Conservation (phyloP, 2,888 invertebrate species). For the Xanthia icteritia region DNA sequence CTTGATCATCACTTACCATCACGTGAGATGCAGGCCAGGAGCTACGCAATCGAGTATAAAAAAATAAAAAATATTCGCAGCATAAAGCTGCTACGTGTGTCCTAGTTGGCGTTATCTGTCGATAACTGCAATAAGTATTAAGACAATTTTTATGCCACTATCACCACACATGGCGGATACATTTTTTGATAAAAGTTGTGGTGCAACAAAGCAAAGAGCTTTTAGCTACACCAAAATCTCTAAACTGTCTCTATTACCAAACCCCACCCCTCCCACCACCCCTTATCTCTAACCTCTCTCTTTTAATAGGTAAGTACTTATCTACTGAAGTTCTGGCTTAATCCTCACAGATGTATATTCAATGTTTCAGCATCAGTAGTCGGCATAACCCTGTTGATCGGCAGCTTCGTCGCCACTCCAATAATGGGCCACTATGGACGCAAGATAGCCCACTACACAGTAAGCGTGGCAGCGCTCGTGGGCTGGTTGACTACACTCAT, state of each 20-base stretch:
- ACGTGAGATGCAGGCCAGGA: no score
- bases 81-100: background rate
- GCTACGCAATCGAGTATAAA: no score
- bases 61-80: background rate
- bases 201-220: background rate
- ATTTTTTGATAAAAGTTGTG: background rate
- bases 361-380: constrained; percentile 74
- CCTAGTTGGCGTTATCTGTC: background rate
- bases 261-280: no score
- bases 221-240: no score
- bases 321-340: background rate
- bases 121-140: background rate
- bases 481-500: constrained; percentile 89
- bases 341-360: background rate
- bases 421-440: constrained; percentile 89
- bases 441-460: constrained; percentile 86
- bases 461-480: constrained; percentile 83
- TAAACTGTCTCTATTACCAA: no score
- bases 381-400: constrained; percentile 76
- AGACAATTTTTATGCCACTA: background rate
- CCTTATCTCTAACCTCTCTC: background rate
- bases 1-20: no score
- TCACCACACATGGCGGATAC: background rate
- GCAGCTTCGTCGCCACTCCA: constrained; percentile 76
- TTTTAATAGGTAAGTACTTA: background rate